phyloP scores from a whole-genome alignment of 2,113 vertebrate species.

The Pachypanchax playfairii region DNA sequence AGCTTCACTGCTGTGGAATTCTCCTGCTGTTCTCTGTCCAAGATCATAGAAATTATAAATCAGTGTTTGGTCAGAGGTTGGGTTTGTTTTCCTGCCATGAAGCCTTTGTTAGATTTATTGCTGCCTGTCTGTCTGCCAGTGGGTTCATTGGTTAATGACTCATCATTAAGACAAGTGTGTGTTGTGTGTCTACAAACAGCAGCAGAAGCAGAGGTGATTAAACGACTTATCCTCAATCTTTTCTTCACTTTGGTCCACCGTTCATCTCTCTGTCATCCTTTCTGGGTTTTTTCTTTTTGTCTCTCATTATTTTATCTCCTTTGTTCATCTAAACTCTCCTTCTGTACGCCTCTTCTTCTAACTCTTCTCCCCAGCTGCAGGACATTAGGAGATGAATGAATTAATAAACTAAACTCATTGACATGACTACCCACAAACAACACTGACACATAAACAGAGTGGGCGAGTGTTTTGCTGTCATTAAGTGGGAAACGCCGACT shows the following conservation, averaged over 20 bases:
- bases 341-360: conserved; percentile 16
- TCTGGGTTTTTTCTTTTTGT: conserved; percentile 24
- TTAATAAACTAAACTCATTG: conserved; percentile 55
- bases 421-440: conserved; percentile 14
- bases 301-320: conserved; percentile 38
- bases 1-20: conserved; percentile 28
- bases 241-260: conserved; percentile 51
- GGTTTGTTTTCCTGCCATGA: conserved; percentile 55
- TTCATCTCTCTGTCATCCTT: conserved; percentile 42
- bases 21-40: conserved; percentile 28
- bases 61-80: conserved; percentile 36
- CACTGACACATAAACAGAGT: conserved; percentile 58
- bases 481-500: conserved; percentile 63
- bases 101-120: conserved; percentile 61
- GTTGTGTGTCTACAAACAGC: conserved; percentile 55
- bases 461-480: conserved; percentile 64
- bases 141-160: conserved; percentile 68
- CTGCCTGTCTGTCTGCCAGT: conserved; percentile 57
- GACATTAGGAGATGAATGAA: conserved; percentile 72
- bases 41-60: conserved; percentile 41
- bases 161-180: conserved; percentile 65
- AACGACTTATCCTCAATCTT: conserved; percentile 56
- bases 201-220: conserved; percentile 70
- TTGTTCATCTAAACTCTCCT: conserved; percentile 37
- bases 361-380: conserved; percentile 59